These are phyloP conservation scores for Aromia moschata DNA, from an alignment of 2,888 invertebrate genomes.

Conservation along the genomic window DNA sequence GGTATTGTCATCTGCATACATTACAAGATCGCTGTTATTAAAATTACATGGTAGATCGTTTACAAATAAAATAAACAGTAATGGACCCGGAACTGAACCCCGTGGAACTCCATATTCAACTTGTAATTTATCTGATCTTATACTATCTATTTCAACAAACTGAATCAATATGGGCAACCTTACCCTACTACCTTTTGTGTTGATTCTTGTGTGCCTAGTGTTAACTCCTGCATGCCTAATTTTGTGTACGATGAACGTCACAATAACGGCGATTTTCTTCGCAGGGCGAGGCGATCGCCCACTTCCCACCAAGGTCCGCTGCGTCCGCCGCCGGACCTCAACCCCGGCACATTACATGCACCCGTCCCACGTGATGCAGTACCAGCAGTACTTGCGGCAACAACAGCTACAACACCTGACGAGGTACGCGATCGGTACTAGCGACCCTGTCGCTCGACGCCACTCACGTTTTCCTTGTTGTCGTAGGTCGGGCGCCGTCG, in stretches of 20 bases:
- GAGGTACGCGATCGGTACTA: conserved; percentile 48
- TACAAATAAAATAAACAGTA: too few relatives aligned
- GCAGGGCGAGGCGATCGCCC: conserved; percentile 68
- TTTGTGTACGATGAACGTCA: not conserved
- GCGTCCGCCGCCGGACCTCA: conserved; percentile 59
- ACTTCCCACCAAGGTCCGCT: conserved; percentile 63
- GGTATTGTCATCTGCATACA: too few relatives aligned
- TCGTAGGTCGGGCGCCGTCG: conserved; percentile 58
- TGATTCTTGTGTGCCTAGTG: not conserved
- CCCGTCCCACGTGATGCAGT: conserved; percentile 65
- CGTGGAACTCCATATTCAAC: too few relatives aligned
- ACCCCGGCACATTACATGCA: conserved; percentile 67
- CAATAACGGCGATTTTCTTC: conserved; percentile 40
- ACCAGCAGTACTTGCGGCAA: conserved; percentile 68
- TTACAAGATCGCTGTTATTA: too few relatives aligned
- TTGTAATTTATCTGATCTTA: too few relatives aligned
- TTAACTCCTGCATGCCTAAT: conserved; percentile 8
- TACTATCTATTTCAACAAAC: too few relatives aligned
- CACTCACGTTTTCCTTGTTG: conserved; percentile 15
- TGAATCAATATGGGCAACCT: too few relatives aligned
- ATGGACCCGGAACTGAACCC: too few relatives aligned
- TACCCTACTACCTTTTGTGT: too few relatives aligned
- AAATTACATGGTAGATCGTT: too few relatives aligned
- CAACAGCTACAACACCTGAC: conserved; percentile 54
- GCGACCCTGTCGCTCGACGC: not conserved